Base-by-base conservation (phyloP, 2,888 invertebrate genomes). In the Drosophila dives region DNA sequence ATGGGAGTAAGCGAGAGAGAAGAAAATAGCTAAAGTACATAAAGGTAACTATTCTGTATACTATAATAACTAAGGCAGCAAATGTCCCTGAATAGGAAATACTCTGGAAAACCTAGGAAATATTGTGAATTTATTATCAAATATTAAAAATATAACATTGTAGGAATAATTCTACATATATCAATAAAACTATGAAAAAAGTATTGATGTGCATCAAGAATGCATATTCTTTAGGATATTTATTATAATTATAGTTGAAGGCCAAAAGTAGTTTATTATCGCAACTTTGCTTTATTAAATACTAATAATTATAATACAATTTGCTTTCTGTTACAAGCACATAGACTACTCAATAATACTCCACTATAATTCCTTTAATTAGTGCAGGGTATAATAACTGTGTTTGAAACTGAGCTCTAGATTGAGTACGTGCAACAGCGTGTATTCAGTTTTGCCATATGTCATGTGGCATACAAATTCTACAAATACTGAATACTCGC, bases 371-470 rank as follows among this genome's bases (percentile, higher is more conserved):
- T 6, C 32, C 29, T 32, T 32, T 53, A 36, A 45, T 56, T n/a
- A n/a, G 10, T 23, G 23, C 23, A 50, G 67, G 49, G 67, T 67
- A 49, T 67, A 67, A 58, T 67, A 40, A 69, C 34, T 40, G 40
- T 50, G 49, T 49, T 49, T 68, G 68, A 11, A 26, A 45, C 23
- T 34, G 38, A 12, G 40, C 33, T 26, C 11, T 42, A 33, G 66
- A 34, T 66, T 34, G 20, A 15, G 65, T 45, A 49, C 56, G 59
- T 65, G 67, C 67, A 69, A 67, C 58, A 69, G 59, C 59, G 59
- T 40, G 49, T n/a, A 36, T 38, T 42, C 51, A 33, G 42, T 36
- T 17, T 36, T 4, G 32, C 58, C 61, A 66, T 74, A 66, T 67
- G 70, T 40, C 54, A 54, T 38, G 54, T 33, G 54, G 48, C 59